Evolutionary conservation across 1,140 invertebrate species (phyloP).

Genomic region (Pogonus chalceus): DNA sequence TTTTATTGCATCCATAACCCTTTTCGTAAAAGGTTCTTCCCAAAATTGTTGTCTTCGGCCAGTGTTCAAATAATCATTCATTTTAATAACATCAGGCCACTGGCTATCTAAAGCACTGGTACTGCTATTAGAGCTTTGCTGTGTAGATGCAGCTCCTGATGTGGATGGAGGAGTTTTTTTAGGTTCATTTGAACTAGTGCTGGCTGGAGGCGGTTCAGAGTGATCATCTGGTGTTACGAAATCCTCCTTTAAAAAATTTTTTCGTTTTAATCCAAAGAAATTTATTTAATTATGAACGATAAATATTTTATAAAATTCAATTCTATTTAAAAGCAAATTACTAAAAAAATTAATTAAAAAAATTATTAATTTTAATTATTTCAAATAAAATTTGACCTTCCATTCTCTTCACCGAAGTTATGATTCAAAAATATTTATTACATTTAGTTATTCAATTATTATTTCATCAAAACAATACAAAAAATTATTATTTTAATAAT

Average conservation of each 20-base stretch:
- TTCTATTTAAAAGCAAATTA: no score
- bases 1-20: constrained; percentile 79
- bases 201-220: not conserved
- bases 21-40: constrained; percentile 74
- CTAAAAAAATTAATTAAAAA: no score
- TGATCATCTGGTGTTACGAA: not conserved
- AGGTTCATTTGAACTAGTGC: not conserved
- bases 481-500: not conserved
- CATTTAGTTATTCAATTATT: no score
- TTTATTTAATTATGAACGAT: no score
- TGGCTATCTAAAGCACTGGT: constrained; percentile 40
- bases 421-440: no score
- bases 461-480: no score
- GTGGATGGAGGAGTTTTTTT: not conserved
- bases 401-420: no score
- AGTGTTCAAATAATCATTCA: constrained; percentile 79
- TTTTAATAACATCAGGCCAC: constrained; percentile 72
- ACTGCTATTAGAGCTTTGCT: constrained; percentile 33
- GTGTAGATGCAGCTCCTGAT: constrained; percentile 26
- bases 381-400: no score
- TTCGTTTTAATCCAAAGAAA: no score
- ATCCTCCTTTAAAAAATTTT: not conserved
- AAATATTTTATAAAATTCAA: no score
- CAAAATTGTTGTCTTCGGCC: constrained; percentile 81
- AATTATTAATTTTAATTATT: no score